These are phyloP conservation scores for Caenorhabditis becei DNA, from an alignment of 2,888 invertebrate genomes.

Conservation along the genomic window DNA sequence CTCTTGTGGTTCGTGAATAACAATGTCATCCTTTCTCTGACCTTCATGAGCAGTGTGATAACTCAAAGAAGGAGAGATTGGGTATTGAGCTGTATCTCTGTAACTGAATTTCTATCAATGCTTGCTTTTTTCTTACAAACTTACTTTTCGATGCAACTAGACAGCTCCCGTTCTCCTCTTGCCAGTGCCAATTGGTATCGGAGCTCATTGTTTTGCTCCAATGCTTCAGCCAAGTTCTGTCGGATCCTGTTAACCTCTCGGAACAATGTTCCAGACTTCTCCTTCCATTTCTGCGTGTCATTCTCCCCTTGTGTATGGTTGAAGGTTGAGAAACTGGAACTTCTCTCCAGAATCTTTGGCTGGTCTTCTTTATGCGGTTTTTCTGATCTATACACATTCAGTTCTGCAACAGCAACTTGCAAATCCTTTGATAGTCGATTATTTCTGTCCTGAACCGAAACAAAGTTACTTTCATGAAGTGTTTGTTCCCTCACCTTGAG, in stretches of 20 bases:
- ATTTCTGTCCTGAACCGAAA: conserved; percentile 62
- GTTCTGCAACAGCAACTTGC: conserved; percentile 64
- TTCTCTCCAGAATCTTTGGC: conserved; percentile 42
- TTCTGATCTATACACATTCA: conserved; percentile 67
- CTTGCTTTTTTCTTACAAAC: not conserved
- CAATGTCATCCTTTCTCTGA: conserved; percentile 55
- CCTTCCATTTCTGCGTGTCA: conserved; percentile 74
- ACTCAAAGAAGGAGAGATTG: conserved; percentile 60
- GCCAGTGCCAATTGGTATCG: conserved; percentile 75
- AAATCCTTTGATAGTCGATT: conserved; percentile 64
- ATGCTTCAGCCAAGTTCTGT: conserved; percentile 62
- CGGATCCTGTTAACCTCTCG: conserved; percentile 76
- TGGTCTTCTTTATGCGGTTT: conserved; percentile 58
- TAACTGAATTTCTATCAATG: not conserved
- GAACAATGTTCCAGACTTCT: conserved; percentile 77
- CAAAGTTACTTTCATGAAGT: too few species aligned
- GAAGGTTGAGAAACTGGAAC: conserved; percentile 55
- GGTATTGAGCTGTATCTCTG: conserved; percentile 49
- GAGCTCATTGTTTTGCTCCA: conserved; percentile 65
- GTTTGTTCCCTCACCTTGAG: conserved; percentile 57
- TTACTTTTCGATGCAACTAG: conserved; percentile 61
- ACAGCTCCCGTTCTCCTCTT: conserved; percentile 78
- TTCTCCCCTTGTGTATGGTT: conserved; percentile 24
- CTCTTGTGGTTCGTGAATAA: conserved; percentile 66
- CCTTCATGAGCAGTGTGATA: conserved; percentile 60